phyloP scores from a whole-genome alignment of 1,140 invertebrate genomes.

The Drosophila cardini region DNA sequence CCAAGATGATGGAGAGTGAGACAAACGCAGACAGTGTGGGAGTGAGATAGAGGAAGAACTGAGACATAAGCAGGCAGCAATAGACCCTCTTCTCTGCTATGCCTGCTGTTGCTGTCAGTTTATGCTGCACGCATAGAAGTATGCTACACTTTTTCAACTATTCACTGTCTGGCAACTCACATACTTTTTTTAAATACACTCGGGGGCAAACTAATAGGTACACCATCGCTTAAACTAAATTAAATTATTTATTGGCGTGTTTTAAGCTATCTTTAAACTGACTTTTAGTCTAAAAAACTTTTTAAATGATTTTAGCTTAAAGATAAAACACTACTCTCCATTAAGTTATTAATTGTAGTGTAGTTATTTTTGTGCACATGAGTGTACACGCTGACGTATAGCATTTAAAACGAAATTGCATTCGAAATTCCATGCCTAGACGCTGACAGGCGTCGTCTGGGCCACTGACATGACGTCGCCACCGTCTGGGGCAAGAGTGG shows the following conservation, averaged over 20 bases:
- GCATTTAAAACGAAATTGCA: constrained; percentile 57
- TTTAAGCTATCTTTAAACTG: no score
- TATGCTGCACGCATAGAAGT: constrained; percentile 36
- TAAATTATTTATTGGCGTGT: no score
- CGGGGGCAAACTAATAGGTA: background rate
- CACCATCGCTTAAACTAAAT: background rate
- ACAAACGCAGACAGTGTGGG: constrained; percentile 20
- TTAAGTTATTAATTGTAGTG: background rate
- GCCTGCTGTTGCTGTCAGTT: constrained; percentile 9
- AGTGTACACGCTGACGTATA: background rate
- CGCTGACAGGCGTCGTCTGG: constrained; percentile 72
- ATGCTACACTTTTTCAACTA: constrained; percentile 42
- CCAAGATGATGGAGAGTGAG: constrained; percentile 38
- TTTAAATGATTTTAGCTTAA: no score
- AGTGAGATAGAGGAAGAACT: constrained; percentile 45
- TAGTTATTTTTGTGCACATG: background rate
- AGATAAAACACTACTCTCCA: no score
- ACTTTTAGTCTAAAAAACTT: no score
- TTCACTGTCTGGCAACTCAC: background rate
- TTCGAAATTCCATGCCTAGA: constrained; percentile 68
- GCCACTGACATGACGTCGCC: constrained; percentile 54
- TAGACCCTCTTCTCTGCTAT: background rate
- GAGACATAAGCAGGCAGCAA: constrained; percentile 25
- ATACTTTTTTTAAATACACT: background rate
- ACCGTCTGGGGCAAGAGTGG: constrained; percentile 40